phyloP scores from a whole-genome alignment of 1,140 invertebrate species.

The Cheumatopsyche charites region DNA sequence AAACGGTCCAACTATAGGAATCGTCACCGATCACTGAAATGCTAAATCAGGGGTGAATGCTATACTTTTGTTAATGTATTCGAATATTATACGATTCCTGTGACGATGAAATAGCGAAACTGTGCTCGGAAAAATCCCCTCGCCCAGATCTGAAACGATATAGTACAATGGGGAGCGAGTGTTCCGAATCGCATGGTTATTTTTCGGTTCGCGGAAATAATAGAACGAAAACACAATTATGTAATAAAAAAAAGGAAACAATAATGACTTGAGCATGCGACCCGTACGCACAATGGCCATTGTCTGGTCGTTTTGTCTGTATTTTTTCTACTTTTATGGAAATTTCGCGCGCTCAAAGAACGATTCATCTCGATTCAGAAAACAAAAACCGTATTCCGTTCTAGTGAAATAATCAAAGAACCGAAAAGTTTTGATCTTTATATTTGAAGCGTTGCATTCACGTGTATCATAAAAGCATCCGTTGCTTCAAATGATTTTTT shows the following conservation, averaged over 20 bases:
- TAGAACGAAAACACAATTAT: conserved; percentile 1
- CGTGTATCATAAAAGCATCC: too few species aligned
- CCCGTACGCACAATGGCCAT: conserved; percentile 3
- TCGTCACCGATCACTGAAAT: too few species aligned
- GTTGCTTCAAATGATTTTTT: too few species aligned
- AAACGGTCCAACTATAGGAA: too few species aligned
- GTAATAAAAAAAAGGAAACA: conserved; percentile 4
- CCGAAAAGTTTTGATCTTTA: not conserved
- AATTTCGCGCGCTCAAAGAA: conserved; percentile 15
- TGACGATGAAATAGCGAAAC: too few species aligned
- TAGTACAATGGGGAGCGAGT: too few species aligned
- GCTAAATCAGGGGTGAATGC: too few species aligned
- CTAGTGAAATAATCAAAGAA: not conserved
- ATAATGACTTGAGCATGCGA: not conserved
- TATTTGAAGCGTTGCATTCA: too few species aligned
- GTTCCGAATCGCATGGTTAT: not conserved
- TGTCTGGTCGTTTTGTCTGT: not conserved
- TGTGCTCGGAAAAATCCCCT: too few species aligned
- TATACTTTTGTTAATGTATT: too few species aligned
- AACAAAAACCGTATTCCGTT: not conserved
- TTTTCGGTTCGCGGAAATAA: not conserved
- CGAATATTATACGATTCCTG: too few species aligned
- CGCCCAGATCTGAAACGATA: too few species aligned
- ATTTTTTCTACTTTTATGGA: conserved; percentile 13
- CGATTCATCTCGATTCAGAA: not conserved